These are phyloP conservation scores for Xiphorhynchus elegans DNA, from an alignment of 2,113 vertebrate genomes.

Conservation along the genomic window DNA sequence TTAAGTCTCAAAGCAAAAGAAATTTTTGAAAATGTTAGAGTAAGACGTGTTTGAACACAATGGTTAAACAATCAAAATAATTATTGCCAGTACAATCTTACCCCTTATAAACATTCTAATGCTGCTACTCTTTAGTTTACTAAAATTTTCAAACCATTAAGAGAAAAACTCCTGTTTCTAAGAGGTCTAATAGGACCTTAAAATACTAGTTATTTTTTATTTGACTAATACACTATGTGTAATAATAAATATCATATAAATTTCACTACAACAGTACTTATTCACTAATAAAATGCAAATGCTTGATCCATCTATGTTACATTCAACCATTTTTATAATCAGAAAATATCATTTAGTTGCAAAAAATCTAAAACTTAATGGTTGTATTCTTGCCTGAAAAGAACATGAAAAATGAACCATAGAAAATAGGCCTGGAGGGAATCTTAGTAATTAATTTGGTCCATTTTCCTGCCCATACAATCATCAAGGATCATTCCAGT, in stretches of 20 bases:
- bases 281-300: constrained; percentile 12
- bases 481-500: neutral
- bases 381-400: neutral
- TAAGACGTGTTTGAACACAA: neutral
- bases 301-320: neutral
- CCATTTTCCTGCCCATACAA: neutral
- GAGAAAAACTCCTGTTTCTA: neutral
- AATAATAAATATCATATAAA: neutral
- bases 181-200: neutral
- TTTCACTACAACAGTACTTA: neutral
- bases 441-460: neutral
- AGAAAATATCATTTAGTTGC: neutral
- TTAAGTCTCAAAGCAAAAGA: neutral
- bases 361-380: neutral
- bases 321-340: neutral
- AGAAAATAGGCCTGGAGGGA: neutral
- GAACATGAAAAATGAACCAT: neutral
- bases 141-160: neutral
- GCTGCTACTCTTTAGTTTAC: neutral
- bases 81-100: neutral
- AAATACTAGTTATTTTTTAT: neutral
- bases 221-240: neutral
- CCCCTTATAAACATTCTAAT: neutral
- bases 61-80: neutral
- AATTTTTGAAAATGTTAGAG: neutral